Conservation (phyloP, 2,888 invertebrate species). For the Apotomis turbidana region DNA sequence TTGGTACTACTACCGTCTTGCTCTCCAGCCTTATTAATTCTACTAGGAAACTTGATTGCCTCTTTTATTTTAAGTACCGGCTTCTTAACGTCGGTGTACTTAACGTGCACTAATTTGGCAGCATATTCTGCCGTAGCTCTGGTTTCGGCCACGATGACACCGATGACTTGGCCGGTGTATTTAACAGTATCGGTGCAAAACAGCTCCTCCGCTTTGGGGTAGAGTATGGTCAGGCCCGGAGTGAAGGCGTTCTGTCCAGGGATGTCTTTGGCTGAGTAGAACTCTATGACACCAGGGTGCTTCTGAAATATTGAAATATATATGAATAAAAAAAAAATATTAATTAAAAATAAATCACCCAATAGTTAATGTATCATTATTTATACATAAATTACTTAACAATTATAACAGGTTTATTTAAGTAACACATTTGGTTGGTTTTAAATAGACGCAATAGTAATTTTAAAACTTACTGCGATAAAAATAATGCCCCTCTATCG, state of each 20-base stretch:
- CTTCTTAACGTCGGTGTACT: constrained; percentile 69
- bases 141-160: constrained; percentile 80
- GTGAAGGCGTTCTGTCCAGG: constrained; percentile 86
- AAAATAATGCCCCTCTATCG: too few species aligned
- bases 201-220: constrained; percentile 65
- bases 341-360: too few species aligned
- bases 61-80: constrained; percentile 58
- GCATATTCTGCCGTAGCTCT: constrained; percentile 81
- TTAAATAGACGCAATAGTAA: too few species aligned
- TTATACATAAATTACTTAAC: too few species aligned
- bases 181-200: constrained; percentile 59
- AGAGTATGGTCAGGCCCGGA: constrained; percentile 49
- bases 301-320: constrained; percentile 65
- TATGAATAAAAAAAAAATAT: too few species aligned
- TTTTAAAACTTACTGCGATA: too few species aligned
- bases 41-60: constrained; percentile 50
- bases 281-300: constrained; percentile 85
- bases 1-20: constrained; percentile 54
- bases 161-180: constrained; percentile 41
- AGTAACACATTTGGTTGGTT: too few species aligned
- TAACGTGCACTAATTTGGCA: constrained; percentile 80
- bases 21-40: constrained; percentile 45
- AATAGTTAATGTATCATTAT: too few species aligned
- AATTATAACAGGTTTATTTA: too few species aligned
- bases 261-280: constrained; percentile 86